Evolutionary conservation across 2,797 vertebrate species (phyloP), one percentile per base, ranked within the genome.

Genomic region (Poeciliopsis infans): DNA sequence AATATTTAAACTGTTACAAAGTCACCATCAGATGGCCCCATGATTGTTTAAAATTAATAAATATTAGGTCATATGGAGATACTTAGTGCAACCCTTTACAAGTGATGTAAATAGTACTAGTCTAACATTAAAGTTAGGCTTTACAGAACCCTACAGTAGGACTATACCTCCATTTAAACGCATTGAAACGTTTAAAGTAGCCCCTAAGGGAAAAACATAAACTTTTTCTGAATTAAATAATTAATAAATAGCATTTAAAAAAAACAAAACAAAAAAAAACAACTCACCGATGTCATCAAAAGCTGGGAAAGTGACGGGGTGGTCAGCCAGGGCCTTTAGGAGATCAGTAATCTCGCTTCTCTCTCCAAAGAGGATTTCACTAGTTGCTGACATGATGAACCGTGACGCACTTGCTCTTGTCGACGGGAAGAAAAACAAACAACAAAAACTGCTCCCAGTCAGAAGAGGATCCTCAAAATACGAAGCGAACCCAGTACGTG

Each of bases 301-400:
- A 80, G 89, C 93, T 47, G 94, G 93, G 92, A 96, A 96, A 81
- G 92, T 93, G 69, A 97, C 92, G n/a, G 97, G 95, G 73, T 96
- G 97, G 71, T 98, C 97, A 82, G 96, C 93, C 83, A 98, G 85
- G 4, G 96, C 95, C 91, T 95, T 98, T 77, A 98, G 94, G 72
- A 98, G 95, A 88, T 97, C 97, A 0, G 97, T 95, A 75, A 97
- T 96, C 81, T 94, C 91, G 79, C 85, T 89, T 95, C 95, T 94
- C 3, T 93, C 94, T 70, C 82, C 93, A 7, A 82, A 75, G 43
- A 91, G 23, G 3, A 87, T 45, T 11, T 88, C 85, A 39, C 87
- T 93, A 0, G 64, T 28, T 8, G 82, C 78, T 1, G 94, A 91
- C 95, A 95, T 95, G 77, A 66, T 89, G 75, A 66, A 31, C 20